These are phyloP conservation scores for Eonycteris spelaea DNA, from an alignment of 2,113 vertebrate genomes.

Conservation along the genomic window DNA sequence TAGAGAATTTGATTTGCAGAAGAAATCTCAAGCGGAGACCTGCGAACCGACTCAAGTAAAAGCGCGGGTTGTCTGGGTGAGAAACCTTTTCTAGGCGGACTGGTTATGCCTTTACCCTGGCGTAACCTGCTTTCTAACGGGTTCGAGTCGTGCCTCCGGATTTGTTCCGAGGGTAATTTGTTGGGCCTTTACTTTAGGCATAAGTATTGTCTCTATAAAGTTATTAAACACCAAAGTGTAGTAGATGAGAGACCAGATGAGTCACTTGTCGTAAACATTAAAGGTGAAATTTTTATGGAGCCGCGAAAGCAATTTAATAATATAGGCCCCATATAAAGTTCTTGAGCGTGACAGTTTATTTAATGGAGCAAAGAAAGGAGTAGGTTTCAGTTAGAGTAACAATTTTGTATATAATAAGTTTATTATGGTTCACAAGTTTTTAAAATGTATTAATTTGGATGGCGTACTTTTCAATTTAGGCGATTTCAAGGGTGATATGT, in stretches of 20 bases:
- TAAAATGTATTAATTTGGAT: slow-evolving; percentile 4
- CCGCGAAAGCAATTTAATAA: background rate
- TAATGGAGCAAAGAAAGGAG: background rate
- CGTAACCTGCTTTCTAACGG: background rate
- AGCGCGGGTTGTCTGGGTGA: background rate
- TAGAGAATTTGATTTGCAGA: background rate
- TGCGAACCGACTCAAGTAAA: background rate
- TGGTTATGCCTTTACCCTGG: background rate
- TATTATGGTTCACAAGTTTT: background rate
- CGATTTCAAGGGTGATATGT: background rate
- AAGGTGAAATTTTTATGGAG: background rate
- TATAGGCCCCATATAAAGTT: background rate
- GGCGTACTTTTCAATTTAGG: background rate
- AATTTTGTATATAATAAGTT: background rate
- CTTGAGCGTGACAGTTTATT: background rate
- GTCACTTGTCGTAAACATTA: background rate
- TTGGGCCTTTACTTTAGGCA: background rate
- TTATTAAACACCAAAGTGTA: background rate
- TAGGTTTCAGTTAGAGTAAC: slow-evolving; percentile 10
- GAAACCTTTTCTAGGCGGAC: background rate
- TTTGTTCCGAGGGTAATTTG: background rate
- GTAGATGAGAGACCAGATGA: background rate
- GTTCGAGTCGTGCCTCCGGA: background rate
- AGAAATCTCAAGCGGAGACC: background rate
- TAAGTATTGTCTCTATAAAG: background rate